Evolutionary conservation across 2,888 invertebrate genomes (phyloP).

Genomic region (Beris chalybata): DNA sequence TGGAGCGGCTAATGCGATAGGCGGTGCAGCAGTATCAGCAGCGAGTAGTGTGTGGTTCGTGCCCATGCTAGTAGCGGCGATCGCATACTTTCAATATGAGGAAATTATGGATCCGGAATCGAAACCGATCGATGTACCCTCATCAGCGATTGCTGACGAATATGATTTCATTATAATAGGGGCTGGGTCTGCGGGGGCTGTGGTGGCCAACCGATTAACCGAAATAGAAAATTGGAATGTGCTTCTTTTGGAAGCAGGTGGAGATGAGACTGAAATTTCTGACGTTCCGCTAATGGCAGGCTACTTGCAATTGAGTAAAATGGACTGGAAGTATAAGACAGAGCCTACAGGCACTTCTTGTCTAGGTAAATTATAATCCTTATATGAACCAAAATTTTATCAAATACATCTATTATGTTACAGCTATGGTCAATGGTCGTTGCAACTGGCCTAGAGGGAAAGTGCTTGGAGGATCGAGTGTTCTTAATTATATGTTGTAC

Average conservation of each 20-base stretch:
- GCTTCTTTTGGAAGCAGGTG: conserved; percentile 59
- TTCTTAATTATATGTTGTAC: conserved; percentile 91
- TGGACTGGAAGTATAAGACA: conserved; percentile 93
- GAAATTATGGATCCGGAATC: conserved; percentile 84
- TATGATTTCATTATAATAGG: conserved; percentile 88
- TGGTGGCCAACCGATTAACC: conserved; percentile 58
- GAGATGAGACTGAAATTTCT: conserved; percentile 80
- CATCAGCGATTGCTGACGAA: conserved; percentile 63
- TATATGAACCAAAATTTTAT: not conserved
- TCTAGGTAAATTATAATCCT: conserved; percentile 62
- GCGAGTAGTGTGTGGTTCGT: conserved; percentile 77
- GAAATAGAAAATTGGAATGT: conserved; percentile 56
- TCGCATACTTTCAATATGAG: conserved; percentile 86
- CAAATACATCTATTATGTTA: conserved; percentile 43
- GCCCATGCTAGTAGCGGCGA: conserved; percentile 79
- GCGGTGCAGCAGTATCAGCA: conserved; percentile 68
- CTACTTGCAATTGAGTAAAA: conserved; percentile 80
- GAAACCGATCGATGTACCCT: conserved; percentile 70
- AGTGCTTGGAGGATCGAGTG: conserved; percentile 86
- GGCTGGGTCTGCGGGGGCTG: conserved; percentile 79
- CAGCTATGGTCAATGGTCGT: conserved; percentile 80
- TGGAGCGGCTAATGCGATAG: conserved; percentile 66
- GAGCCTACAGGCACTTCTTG: conserved; percentile 83
- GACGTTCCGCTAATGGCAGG: conserved; percentile 87
- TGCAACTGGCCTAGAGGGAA: conserved; percentile 94